phyloP scores from a whole-genome alignment of 1,140 invertebrate species.

The Trichomalopsis sarcophagae region DNA sequence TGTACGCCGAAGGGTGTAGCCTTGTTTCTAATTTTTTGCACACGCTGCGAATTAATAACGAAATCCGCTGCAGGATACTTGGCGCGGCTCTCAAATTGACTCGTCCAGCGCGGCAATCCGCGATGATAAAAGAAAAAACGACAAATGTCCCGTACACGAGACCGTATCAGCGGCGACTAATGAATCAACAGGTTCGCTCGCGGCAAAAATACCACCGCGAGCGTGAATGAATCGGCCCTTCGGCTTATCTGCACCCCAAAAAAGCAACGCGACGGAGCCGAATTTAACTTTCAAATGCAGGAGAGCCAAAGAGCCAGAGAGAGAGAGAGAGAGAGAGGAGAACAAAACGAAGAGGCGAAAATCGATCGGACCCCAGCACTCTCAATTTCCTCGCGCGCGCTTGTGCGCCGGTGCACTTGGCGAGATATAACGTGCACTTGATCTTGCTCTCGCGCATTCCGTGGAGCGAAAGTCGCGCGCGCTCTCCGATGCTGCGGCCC shows the following conservation, averaged over 20 bases:
- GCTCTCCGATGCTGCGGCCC: neutral
- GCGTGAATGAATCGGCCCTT: neutral
- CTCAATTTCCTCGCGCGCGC: slow-evolving; percentile 29
- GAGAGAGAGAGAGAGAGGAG: neutral
- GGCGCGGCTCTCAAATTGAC: neutral
- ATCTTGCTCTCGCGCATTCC: slow-evolving; percentile 43
- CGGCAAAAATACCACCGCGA: neutral
- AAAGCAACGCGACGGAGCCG: neutral
- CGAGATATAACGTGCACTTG: slow-evolving; percentile 39
- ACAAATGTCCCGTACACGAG: neutral
- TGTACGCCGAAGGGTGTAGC: neutral
- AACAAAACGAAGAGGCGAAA: slow-evolving; percentile 15
- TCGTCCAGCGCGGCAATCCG: neutral
- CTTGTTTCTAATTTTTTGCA: no score
- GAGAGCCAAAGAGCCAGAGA: neutral
- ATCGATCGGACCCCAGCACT: slow-evolving; percentile 29
- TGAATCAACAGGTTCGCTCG: slow-evolving; percentile 44
- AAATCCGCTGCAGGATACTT: neutral
- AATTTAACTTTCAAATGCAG: slow-evolving; percentile 46
- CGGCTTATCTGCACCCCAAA: slow-evolving; percentile 19
- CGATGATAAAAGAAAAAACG: neutral
- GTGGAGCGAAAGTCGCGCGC: slow-evolving; percentile 40
- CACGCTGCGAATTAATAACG: neutral
- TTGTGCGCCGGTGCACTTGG: neutral
- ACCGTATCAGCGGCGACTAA: slow-evolving; percentile 17